phyloP scores from a whole-genome alignment of 2,888 invertebrate genomes.

The Sarcophaga subvicina region DNA sequence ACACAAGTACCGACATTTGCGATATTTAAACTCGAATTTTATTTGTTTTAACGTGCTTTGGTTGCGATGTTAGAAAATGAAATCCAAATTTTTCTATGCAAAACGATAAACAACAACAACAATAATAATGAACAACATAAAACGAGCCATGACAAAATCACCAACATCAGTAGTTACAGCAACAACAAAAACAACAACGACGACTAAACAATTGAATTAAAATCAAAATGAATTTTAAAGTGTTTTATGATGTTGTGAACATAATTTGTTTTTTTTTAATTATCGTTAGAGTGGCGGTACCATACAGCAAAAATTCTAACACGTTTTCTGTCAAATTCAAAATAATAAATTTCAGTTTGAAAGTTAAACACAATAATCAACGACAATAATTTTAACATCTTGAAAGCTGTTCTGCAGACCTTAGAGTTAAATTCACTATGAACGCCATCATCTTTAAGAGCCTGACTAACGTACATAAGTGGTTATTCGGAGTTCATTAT shows the following conservation, averaged over 20 bases:
- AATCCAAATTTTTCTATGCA: constrained; percentile 23
- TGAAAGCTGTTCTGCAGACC: neutral
- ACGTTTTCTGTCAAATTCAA: constrained; percentile 47
- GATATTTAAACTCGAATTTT: too few species aligned
- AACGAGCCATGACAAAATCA: constrained; percentile 11
- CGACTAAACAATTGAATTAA: constrained; percentile 58
- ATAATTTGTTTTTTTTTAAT: constrained; percentile 66
- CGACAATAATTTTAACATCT: neutral
- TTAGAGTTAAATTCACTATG: neutral
- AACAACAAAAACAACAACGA: neutral
- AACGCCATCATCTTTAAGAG: neutral
- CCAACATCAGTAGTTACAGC: constrained; percentile 25
- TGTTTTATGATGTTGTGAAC: constrained; percentile 68
- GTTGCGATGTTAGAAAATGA: too few species aligned
- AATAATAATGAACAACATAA: constrained; percentile 12
- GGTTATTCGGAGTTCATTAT: constrained; percentile 24
- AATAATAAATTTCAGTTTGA: constrained; percentile 56
- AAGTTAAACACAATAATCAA: constrained; percentile 55
- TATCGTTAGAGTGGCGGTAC: constrained; percentile 46
- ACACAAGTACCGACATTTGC: neutral
- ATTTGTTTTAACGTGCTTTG: too few species aligned
- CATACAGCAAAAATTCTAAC: constrained; percentile 47
- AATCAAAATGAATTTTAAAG: constrained; percentile 66
- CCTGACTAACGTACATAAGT: neutral
- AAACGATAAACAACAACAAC: constrained; percentile 17